Evolutionary conservation across 1,140 invertebrate species (phyloP), one percentile per base, ranked within the genome.

Genomic region (Limonius californicus): DNA sequence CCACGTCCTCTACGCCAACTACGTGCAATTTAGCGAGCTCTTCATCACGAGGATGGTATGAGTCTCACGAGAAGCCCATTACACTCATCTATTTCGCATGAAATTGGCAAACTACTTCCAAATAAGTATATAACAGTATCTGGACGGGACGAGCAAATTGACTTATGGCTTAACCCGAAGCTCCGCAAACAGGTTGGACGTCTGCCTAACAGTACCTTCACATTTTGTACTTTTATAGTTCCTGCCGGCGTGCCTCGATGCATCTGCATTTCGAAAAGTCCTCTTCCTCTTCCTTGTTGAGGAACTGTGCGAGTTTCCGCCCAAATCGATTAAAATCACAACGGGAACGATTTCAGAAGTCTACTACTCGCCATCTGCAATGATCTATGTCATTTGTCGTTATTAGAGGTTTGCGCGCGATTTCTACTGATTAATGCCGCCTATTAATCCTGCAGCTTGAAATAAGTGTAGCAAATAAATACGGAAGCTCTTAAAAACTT

Each of bases 91-190:
- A 50, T 50, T 50, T 50, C 45, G 45, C 45, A 50, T 50, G 45
- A 50, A 50, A 50, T 50, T 50, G 45, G 45, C 45, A 18, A 50
- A 18, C 45, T 19, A 50, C 16, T 21, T 39, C 35, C 35, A 39
- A 50, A 50, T 50, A 50, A 50, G 45, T 50, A 19, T 2, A 50
- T 50, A 50, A 50, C 45, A 50, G 45, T 50, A 50, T 19, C 16
- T 9, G 45, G 45, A 50, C 16, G 9, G 45, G 19, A 21, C 45
- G 14, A 18, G 20, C 45, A 50, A 50, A 50, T 50, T 50, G 45
- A 50, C 45, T 50, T 50, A 50, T 50, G n/a, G 16, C 20, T 18
- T 50, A 50, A 19, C 45, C 45, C 14, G 16, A 12, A 50, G 45
- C 45, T 50, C 45, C 19, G 6, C 19, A 50, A 50, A 50, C 45